phyloP scores from a whole-genome alignment of 2,113 vertebrate genomes.

The Oreamnos americanus region DNA sequence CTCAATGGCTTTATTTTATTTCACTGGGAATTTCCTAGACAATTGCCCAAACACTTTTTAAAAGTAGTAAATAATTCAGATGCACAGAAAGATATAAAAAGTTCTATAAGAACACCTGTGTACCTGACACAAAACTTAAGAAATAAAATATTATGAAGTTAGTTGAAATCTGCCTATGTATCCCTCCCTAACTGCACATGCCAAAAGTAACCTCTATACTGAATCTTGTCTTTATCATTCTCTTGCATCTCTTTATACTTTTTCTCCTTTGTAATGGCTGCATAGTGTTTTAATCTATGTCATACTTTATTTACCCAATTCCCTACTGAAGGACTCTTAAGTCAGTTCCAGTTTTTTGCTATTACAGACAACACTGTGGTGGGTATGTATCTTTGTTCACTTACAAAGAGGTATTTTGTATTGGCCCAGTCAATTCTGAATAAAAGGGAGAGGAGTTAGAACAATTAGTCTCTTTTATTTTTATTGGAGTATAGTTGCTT shows the following conservation, averaged over 20 bases:
- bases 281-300: background rate
- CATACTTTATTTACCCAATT: background rate
- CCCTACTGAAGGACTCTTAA: background rate
- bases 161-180: background rate
- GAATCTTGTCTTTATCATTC: conserved; percentile 25
- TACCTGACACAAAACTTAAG: background rate
- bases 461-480: background rate
- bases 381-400: background rate
- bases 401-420: background rate
- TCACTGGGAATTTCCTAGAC: background rate
- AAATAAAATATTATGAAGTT: conserved; percentile 6
- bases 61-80: conserved; percentile 23
- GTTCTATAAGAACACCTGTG: background rate
- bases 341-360: background rate
- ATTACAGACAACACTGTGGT: background rate
- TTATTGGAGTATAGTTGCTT: background rate
- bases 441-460: background rate
- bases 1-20: conserved; percentile 17
- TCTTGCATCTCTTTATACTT: background rate
- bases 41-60: background rate
- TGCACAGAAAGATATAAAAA: background rate
- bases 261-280: background rate
- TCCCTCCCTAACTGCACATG: background rate
- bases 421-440: background rate
- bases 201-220: background rate